Evolutionary conservation across 1,140 invertebrate genomes (phyloP).

Genomic region (Stratiolaelaps scimitus): DNA sequence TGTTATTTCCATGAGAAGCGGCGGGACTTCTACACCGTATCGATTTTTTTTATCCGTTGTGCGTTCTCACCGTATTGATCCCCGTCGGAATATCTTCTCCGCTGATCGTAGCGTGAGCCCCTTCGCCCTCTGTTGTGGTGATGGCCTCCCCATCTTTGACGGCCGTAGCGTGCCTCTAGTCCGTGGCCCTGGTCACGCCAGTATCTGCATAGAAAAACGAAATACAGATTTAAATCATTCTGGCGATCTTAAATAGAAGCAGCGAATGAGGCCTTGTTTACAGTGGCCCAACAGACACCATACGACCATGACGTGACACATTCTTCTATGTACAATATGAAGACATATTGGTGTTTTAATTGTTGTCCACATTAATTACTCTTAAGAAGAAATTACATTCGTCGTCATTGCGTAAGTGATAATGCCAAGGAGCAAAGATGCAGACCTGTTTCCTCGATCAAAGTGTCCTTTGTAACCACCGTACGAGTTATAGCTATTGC

Average conservation of each 20-base stretch:
- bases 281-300: too few relatives aligned
- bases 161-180: conserved; percentile 1
- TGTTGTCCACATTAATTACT: background rate
- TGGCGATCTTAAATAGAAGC: too few relatives aligned
- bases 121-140: conserved; percentile 2
- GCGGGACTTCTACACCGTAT: too few relatives aligned
- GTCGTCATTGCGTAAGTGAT: background rate
- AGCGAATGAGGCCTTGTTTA: too few relatives aligned
- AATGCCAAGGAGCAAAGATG: background rate
- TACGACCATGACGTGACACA: too few relatives aligned
- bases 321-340: background rate
- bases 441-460: background rate
- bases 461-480: conserved; percentile 2
- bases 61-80: conserved; percentile 15
- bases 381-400: background rate
- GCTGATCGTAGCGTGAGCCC: background rate
- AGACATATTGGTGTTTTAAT: background rate
- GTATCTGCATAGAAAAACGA: conserved; percentile 1
- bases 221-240: background rate
- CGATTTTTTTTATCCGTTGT: too few relatives aligned
- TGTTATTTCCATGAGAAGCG: background rate
- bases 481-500: background rate
- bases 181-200: conserved; percentile 15
- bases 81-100: background rate
- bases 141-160: conserved; percentile 1